Base-by-base conservation (phyloP, 92 coral and sea anemone species). In the Umimayanthus chanpuru region DNA sequence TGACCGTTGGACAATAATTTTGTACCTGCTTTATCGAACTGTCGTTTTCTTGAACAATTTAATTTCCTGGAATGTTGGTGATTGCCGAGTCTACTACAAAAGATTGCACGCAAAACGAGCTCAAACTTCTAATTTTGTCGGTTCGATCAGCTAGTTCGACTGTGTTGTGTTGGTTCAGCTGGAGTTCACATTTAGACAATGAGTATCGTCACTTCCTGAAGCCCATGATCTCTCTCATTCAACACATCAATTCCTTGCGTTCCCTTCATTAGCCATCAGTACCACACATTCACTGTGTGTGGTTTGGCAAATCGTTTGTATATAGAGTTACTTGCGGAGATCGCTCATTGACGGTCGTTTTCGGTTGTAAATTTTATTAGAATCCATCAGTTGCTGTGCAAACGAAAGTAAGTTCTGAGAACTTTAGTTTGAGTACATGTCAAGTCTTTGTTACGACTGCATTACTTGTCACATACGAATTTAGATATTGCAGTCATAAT, bases 401-500 rank as follows among this genome's bases (percentile, higher is more conserved):
- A 78, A 26, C 82, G 11, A 20, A n/a, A 78, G 82, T 78, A 78
- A 78, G 82, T 78, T 78, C 67, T 78, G 66, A 49, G 82, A 78
- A 78, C 82, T 49, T 43, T 43, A 26, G 56, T 23, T 44, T 26
- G 39, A 78, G 56, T 78, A n/a, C 12, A 15, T 23, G 5, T n/a
- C 49, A 10, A 39, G 80, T 77, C 30, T 23, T 40, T 77, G 15
- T 39, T 12, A 43, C 47, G 14, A 9, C 28, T 36, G 50, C 9
- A 50, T 39, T 36, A 75, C 18, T 16, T 9, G 38, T 73, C 20
- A 23, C 78, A 12, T 36, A 73, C 21, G 21, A 73, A 36, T n/a
- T 49, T 2, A 6, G 8, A 36, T 77, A 38, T 44, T 9, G 81
- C 9, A 29, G 76, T 72, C 6, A 29, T 10, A 28, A 72, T 21